Evolutionary conservation across 2,888 invertebrate genomes (phyloP), one percentile per base, ranked within the genome.

Genomic region (Pyrrhosoma nymphula): DNA sequence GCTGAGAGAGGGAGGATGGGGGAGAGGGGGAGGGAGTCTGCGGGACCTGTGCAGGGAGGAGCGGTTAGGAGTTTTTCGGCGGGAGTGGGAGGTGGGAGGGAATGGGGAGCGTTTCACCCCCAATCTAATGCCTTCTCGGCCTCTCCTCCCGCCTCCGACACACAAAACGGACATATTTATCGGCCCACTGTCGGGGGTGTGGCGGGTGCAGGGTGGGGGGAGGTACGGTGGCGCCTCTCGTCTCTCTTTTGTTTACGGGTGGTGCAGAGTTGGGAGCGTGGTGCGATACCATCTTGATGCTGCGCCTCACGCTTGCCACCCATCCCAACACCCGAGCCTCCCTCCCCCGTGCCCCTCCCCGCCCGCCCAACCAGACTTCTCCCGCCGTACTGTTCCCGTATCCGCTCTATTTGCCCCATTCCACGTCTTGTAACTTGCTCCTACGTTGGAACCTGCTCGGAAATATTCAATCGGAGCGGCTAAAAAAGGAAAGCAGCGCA

Each of bases 131-230:
- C 93, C 93, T 69, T 93, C 47, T 47, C 47, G 93, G 93, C 93
- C 93, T 93, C 93, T 93, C 93, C 93, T 60, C 55, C 90, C 30
- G 91, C 91, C 39, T 69, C 18, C 60, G 18, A 16, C 69, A 93
- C 93, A 93, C 93, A 93, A 93, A 93, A 93, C 93, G 69, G 93
- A 93, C 93, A 69, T 69, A 93, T 93, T 93, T 93, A 93, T 93
- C 93, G 93, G 93, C 63, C 47, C 3, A 75, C 69, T 39, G 93
- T 55, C 89, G 89, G 89, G 56, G 26, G 89, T 55, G 26, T 89
- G 89, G 63, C 91, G 39, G 63, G 60, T 60, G 0, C 56, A 39
- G 16, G 63, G 91, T 23, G 91, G 56, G 18, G 88, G 88, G n/a
- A n/a, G n/a, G n/a, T n/a, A n/a, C n/a, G 89, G 18, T 12, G 91